Base-by-base conservation (phyloP, 2,888 invertebrate species). In the Lymantria dispar region DNA sequence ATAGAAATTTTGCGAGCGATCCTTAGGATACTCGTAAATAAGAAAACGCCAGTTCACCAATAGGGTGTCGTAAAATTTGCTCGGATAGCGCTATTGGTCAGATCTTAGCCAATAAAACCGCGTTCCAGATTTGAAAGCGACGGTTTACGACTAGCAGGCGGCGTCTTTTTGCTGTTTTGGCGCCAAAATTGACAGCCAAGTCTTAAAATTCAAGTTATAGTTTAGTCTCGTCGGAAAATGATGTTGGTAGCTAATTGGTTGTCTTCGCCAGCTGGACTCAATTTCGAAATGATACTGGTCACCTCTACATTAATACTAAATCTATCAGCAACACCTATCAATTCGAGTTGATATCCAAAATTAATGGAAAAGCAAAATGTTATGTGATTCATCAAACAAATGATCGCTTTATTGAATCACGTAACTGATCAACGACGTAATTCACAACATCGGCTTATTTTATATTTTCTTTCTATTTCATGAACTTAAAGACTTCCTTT, bases 1-100 rank as follows among this genome's bases (percentile, higher is more conserved):
- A 88, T 90, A 91, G 90, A 89, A 89, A 85, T 87, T 90, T 91
- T 74, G 89, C 89, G 85, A 83, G 83, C 80, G 76, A 85, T 85
- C 87, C 88, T 89, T 82, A 84, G 84, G 78, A 79, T 75, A 75
- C 82, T 88, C 90, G 87, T 90, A 89, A 89, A 89, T 83, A 83
- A 83, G 83, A 82, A 78, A 87, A 84, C 83, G 76, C 85, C 74
- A 73, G 72, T 75, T 78, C 76, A 72, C 88, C 88, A 87, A 88
- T 87, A 81, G 78, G 59, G 54, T 73, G 68, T 78, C 78, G 78
- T 90, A 83, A 90, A 88, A 85, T 85, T 82, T 76, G 82, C 80
- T 82, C 77, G 78, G 72, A 76, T 72, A 68, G 68, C 75, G 71
- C 70, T 79, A 87, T 90, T 89, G 89, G 90, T 76, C 80, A 80